Conservation (phyloP, 2,113 vertebrate genomes). For the Craseonycteris thonglongyai region DNA sequence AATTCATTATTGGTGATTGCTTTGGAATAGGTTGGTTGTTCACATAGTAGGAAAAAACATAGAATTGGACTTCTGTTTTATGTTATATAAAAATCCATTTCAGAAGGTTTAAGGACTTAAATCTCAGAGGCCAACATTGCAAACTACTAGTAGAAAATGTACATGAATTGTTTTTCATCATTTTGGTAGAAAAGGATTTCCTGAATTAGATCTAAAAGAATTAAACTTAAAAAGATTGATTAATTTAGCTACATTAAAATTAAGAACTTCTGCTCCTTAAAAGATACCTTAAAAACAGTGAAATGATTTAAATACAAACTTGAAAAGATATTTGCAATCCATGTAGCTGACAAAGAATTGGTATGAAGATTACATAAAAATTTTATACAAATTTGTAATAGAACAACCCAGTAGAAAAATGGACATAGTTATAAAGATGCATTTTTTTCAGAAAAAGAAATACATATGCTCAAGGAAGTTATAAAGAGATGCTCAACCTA, state of each 20-base stretch:
- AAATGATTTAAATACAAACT: not conserved
- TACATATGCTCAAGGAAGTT: not conserved
- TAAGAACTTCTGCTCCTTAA: too few species aligned
- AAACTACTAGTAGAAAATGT: not conserved
- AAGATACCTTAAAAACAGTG: not conserved
- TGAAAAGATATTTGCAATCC: not conserved
- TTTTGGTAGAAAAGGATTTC: not conserved
- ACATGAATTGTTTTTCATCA: not conserved
- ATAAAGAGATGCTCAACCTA: not conserved
- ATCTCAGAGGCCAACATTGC: not conserved
- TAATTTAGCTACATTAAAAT: too few species aligned
- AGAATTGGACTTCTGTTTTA: not conserved
- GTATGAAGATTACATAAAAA: not conserved
- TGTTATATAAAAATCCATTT: not conserved
- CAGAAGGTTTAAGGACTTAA: not conserved
- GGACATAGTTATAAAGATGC: not conserved
- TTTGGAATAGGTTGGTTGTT: not conserved
- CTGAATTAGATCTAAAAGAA: not conserved
- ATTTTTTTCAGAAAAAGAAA: not conserved
- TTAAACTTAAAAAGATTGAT: not conserved
- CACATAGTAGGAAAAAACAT: not conserved
- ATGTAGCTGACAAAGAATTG: not conserved
- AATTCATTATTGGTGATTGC: not conserved
- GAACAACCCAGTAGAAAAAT: not conserved
- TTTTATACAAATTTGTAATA: not conserved